Conservation (phyloP, 2,888 invertebrate species). For the Plagiodera versicolora region DNA sequence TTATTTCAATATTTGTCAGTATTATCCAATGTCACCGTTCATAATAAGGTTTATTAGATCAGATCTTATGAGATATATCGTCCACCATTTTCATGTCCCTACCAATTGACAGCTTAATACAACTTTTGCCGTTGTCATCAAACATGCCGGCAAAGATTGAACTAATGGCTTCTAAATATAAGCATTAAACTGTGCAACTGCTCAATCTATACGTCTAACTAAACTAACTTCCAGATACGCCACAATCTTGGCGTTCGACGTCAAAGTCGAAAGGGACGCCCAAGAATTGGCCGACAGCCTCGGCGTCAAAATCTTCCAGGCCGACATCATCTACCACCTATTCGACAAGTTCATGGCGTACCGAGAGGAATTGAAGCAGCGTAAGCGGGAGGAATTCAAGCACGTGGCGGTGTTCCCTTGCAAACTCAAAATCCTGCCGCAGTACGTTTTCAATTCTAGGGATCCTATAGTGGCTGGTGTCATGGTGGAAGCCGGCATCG, state of each 20-base stretch:
- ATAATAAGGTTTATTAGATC: too few species aligned
- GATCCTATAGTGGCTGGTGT: slow-evolving; percentile 98
- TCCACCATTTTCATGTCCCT: too few species aligned
- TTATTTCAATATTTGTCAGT: too few species aligned
- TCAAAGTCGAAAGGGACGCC: slow-evolving; percentile 96
- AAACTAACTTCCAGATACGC: slow-evolving; percentile 69
- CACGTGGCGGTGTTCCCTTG: slow-evolving; percentile 98
- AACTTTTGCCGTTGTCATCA: too few species aligned
- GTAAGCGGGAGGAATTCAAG: slow-evolving; percentile 93
- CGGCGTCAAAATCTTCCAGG: slow-evolving; percentile 95
- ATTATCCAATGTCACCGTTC: too few species aligned
- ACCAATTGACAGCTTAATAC: too few species aligned
- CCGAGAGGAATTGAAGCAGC: slow-evolving; percentile 86
- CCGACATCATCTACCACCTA: slow-evolving; percentile 99
- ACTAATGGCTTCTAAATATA: too few species aligned
- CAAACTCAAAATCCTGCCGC: slow-evolving; percentile 79
- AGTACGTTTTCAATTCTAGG: slow-evolving; percentile 96
- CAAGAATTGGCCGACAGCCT: slow-evolving; percentile 95
- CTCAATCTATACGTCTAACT: too few species aligned
- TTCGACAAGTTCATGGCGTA: slow-evolving; percentile 96
- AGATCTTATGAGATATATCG: too few species aligned
- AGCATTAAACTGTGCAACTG: too few species aligned
- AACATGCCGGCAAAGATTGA: too few species aligned
- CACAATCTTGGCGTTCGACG: slow-evolving; percentile 98
- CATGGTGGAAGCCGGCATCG: slow-evolving; percentile 90